Conservation (phyloP, 2,888 invertebrate genomes). For the Coremacera marginata region DNA sequence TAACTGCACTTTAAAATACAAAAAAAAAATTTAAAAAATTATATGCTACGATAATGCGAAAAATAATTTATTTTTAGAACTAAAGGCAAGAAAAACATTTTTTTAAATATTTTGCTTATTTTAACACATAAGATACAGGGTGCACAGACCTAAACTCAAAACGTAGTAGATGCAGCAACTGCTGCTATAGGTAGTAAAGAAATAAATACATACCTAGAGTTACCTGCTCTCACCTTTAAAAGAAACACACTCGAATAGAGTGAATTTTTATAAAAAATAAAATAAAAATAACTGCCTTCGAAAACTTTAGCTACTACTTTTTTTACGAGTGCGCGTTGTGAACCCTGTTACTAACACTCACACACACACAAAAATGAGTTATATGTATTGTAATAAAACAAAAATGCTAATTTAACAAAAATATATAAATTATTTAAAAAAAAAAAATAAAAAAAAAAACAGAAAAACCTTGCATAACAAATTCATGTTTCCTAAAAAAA, state of each 20-base stretch:
- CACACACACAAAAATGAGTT: constrained; percentile 18
- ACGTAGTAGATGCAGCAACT: too few species aligned
- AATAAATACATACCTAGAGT: too few species aligned
- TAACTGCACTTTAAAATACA: constrained; percentile 27
- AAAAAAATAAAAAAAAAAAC: constrained; percentile 47
- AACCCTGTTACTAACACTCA: constrained; percentile 20
- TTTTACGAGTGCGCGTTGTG: neutral
- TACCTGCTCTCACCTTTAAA: too few species aligned
- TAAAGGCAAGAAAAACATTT: constrained; percentile 9
- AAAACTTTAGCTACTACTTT: neutral
- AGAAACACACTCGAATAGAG: neutral
- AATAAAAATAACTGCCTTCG: neutral
- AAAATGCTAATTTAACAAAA: constrained; percentile 32
- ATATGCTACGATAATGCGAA: neutral
- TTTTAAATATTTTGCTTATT: constrained; percentile 28
- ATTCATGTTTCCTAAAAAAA: constrained; percentile 64
- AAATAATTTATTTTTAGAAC: constrained; percentile 7
- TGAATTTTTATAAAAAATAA: neutral
- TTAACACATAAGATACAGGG: neutral
- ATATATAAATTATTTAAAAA: too few species aligned
- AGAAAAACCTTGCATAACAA: constrained; percentile 69
- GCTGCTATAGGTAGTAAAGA: too few species aligned
- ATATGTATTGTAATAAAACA: neutral
- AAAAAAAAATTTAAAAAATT: neutral
- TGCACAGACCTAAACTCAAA: neutral